phyloP scores from a whole-genome alignment of 92 coral and sea anemone genomes.

The Parazoanthus darwini region DNA sequence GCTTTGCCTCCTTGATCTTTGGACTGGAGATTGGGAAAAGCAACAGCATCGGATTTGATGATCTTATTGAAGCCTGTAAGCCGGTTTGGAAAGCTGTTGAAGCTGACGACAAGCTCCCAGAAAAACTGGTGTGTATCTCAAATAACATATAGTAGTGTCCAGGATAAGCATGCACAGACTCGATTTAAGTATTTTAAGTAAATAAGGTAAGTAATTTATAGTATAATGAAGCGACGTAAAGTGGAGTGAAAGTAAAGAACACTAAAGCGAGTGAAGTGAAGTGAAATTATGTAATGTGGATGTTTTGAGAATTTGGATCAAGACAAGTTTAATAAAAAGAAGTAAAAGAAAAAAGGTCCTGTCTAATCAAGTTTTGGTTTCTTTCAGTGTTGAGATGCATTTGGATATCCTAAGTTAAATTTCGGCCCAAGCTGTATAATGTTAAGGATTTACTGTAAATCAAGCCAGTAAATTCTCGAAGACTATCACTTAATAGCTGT shows the following conservation, averaged over 20 bases:
- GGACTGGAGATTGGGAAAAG: slow-evolving; percentile 29
- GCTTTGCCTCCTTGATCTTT: slow-evolving; percentile 62
- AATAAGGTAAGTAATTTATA: background rate
- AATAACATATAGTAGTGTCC: background rate
- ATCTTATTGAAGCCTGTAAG: slow-evolving; percentile 54
- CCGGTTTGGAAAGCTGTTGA: slow-evolving; percentile 69
- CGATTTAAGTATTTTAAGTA: background rate
- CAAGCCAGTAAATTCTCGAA: too few relatives aligned
- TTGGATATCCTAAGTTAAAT: too few relatives aligned
- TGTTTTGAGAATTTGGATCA: background rate
- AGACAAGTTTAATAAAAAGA: background rate
- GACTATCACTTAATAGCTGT: background rate
- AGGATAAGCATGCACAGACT: background rate
- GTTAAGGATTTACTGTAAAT: too few relatives aligned
- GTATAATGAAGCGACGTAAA: too few relatives aligned
- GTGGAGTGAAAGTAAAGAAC: too few relatives aligned
- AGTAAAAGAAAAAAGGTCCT: too few relatives aligned
- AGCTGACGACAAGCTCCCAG: slow-evolving; percentile 41
- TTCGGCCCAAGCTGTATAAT: too few relatives aligned
- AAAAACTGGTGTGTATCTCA: slow-evolving; percentile 45
- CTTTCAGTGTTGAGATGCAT: too few relatives aligned
- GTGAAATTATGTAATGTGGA: too few relatives aligned
- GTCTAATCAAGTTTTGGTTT: too few relatives aligned
- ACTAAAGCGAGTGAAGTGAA: too few relatives aligned
- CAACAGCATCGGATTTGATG: slow-evolving; percentile 39